Base-by-base conservation (phyloP, 2,113 vertebrate genomes). In the Chroicocephalus ridibundus region DNA sequence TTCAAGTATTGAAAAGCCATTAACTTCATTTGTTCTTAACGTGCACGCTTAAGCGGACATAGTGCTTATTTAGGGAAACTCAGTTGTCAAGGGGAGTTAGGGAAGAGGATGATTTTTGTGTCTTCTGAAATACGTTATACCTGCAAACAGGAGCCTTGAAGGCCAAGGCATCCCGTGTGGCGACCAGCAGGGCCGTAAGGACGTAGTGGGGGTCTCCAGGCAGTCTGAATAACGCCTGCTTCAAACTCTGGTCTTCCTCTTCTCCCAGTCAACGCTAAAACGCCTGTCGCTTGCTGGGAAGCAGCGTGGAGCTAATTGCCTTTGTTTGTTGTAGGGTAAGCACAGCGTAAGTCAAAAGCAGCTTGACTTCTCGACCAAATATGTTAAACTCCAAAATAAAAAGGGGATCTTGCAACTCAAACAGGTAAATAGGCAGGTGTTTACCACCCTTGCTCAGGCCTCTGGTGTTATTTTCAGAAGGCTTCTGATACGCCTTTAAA, bases 201-300 rank as follows among this genome's bases (percentile, higher is more conserved):
- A 40, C 15, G 1, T 15, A 3, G 1, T 6, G 5, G 54, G 42
- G 20, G 13, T 80, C 25, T 31, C 51, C n/a, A 9, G 5, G 15
- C 24, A 11, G 8, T 9, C 42, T 15, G 1, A 10, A 10, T 13
- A n/a, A 20, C 3, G 8, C 14, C 29, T 8, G 0, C 20, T 26
- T 65, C 42, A 49, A 4, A 40, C 7, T 15, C 20, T 4, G 7
- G 13, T 17, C 36, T 36, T 60, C n/a, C n/a, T 29, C 10, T 24
- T 40, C 26, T 36, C 58, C 29, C 19, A 3, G 52, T 11, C 20
- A 8, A 1, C 13, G 36, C 58, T 36, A 3, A 15, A 65, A 17
- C 6, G 2, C 29, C 40, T 10, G 24, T 34, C 7, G 2, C 26
- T 70, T 25, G 40, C 58, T 6, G 19, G 16, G 31, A 20, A 38